phyloP scores from a whole-genome alignment of 2,113 vertebrate species.

The Silurus meridionalis region DNA sequence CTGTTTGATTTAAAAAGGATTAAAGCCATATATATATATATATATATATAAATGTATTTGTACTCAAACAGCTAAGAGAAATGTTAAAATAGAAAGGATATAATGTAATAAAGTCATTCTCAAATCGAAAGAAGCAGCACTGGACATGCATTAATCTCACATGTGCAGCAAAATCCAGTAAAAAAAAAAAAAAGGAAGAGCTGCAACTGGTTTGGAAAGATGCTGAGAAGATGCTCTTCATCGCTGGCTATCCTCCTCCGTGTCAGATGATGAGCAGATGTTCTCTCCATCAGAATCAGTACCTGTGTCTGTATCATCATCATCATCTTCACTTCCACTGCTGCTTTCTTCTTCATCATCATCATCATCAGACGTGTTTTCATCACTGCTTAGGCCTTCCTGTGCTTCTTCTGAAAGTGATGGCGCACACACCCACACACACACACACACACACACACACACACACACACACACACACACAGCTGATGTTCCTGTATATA shows the following conservation, averaged over 20 bases:
- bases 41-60: background rate
- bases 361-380: slow-evolving; percentile 39
- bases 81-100: background rate
- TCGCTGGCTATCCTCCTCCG: slow-evolving; percentile 34
- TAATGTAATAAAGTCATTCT: background rate
- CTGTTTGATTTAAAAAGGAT: background rate
- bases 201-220: background rate
- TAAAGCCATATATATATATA: background rate
- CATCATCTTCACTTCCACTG: slow-evolving; percentile 25
- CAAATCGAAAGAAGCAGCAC: background rate
- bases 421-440: background rate
- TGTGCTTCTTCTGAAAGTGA: slow-evolving; percentile 43
- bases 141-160: background rate
- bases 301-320: slow-evolving; percentile 22
- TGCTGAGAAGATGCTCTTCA: background rate
- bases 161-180: background rate
- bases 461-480: background rate
- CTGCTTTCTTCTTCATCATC: slow-evolving; percentile 25
- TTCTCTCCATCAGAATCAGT: slow-evolving; percentile 58
- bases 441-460: slow-evolving; percentile 1
- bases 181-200: background rate
- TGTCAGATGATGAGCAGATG: slow-evolving; percentile 52
- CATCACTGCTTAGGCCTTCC: slow-evolving; percentile 41
- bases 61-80: background rate
- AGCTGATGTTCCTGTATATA: background rate